These are phyloP conservation scores for Perca flavescens DNA, from an alignment of 2,113 vertebrate species.

Conservation along the genomic window DNA sequence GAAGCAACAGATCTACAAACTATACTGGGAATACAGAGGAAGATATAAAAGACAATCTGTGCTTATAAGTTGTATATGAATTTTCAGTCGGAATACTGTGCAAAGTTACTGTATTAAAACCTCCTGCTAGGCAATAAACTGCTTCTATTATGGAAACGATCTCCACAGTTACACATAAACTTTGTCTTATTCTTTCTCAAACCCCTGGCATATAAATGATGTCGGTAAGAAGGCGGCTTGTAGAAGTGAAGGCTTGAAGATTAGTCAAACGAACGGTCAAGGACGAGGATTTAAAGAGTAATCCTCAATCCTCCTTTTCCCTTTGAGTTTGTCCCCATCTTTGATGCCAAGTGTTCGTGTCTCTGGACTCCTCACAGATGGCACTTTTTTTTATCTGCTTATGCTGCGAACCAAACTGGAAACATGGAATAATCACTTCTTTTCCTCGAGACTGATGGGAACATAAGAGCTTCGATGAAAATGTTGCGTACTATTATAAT, in stretches of 20 bases:
- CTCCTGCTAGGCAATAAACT: not conserved
- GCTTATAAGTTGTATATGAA: not conserved
- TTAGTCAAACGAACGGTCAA: constrained; percentile 40
- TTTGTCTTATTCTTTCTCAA: constrained; percentile 10
- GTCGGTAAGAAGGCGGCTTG: constrained; percentile 4
- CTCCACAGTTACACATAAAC: not conserved
- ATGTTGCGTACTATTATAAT: not conserved
- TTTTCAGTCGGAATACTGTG: not conserved
- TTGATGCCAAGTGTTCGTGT: constrained; percentile 20
- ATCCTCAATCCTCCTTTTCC: constrained; percentile 21
- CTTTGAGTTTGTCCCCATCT: constrained; percentile 34
- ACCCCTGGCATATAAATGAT: not conserved
- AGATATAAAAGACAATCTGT: not conserved
- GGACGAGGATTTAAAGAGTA: constrained; percentile 52
- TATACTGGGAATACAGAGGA: not conserved
- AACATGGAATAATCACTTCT: constrained; percentile 1
- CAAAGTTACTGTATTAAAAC: not conserved
- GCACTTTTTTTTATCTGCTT: constrained; percentile 3
- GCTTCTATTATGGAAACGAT: not conserved
- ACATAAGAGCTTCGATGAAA: not conserved
- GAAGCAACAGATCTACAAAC: not conserved
- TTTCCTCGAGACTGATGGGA: not conserved
- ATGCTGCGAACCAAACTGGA: not conserved
- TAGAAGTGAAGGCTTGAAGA: constrained; percentile 36
- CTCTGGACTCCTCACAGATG: constrained; percentile 10